Conservation (phyloP, 2,888 invertebrate genomes). For the Dicycla oo region DNA sequence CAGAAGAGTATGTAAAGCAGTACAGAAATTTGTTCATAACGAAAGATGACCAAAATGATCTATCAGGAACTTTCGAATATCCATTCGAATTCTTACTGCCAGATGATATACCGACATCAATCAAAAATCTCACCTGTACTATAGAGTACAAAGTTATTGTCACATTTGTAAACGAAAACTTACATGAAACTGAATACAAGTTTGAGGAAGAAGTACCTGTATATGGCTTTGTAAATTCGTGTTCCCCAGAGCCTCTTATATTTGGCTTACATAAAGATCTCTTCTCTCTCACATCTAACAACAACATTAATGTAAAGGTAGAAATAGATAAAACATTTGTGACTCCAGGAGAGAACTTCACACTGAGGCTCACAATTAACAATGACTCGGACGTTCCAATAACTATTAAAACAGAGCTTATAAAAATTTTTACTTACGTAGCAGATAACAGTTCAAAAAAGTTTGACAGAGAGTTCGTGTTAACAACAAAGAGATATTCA, state of each 20-base stretch:
- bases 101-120: conserved; percentile 44
- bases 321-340: conserved; percentile 45
- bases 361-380: conserved; percentile 30
- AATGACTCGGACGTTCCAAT: conserved; percentile 40
- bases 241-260: conserved; percentile 39
- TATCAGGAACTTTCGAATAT: conserved; percentile 17
- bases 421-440: conserved; percentile 35
- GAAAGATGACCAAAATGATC: background rate
- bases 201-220: conserved; percentile 43
- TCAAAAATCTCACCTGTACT: conserved; percentile 15
- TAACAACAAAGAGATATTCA: conserved; percentile 22
- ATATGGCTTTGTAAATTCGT: conserved; percentile 24
- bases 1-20: conserved; percentile 57
- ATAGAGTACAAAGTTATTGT: conserved; percentile 42
- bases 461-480: conserved; percentile 31
- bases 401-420: conserved; percentile 42
- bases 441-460: background rate
- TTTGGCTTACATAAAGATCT: conserved; percentile 43
- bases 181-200: conserved; percentile 1
- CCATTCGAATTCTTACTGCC: conserved; percentile 51
- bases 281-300: conserved; percentile 9
- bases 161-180: conserved; percentile 37
- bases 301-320: conserved; percentile 25
- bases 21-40: conserved; percentile 42
- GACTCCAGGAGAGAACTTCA: conserved; percentile 52